Evolutionary conservation across 2,888 invertebrate species (phyloP).

Genomic region (Drosophila emarginata): DNA sequence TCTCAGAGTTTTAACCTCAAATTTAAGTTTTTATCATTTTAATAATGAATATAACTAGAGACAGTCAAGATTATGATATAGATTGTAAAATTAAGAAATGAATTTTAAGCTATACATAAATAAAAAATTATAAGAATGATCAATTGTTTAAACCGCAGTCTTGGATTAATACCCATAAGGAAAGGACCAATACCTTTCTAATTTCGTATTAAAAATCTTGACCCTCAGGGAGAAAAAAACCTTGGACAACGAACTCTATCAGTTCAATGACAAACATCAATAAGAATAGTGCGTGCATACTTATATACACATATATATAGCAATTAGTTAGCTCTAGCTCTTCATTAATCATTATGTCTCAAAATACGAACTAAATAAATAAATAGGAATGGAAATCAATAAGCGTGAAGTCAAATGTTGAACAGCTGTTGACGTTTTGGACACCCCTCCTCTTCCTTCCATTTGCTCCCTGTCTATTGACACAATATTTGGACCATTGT

Average conservation of each 20-base stretch:
- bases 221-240: background rate
- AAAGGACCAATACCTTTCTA: background rate
- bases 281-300: background rate
- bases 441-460: constrained; percentile 2
- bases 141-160: no score
- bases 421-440: constrained; percentile 46
- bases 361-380: constrained; percentile 14
- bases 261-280: background rate
- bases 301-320: background rate
- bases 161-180: background rate
- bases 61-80: no score
- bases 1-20: background rate
- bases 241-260: background rate
- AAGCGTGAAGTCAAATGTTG: constrained; percentile 18
- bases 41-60: no score
- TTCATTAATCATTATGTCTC: constrained; percentile 14
- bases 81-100: no score
- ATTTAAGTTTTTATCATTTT: background rate
- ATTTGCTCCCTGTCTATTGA: background rate
- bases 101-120: no score
- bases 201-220: background rate
- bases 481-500: constrained; percentile 1
- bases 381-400: constrained; percentile 7
- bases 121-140: no score
- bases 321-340: constrained; percentile 14